These are phyloP conservation scores for Myzus persicae DNA, from an alignment of 1,140 invertebrate species.

Conservation along the genomic window DNA sequence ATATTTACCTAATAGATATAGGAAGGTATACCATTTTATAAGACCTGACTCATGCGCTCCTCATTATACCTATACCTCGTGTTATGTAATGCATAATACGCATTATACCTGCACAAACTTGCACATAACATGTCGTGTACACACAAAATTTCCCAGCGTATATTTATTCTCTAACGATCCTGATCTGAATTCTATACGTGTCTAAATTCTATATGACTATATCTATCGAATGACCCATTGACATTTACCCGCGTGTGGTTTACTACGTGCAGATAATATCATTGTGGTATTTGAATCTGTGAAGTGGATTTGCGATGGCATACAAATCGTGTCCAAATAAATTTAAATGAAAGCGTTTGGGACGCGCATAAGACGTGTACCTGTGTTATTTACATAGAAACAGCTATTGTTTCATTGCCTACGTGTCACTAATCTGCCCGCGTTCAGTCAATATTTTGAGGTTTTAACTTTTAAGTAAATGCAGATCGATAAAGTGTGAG, in stretches of 20 bases:
- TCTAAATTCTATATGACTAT: neutral
- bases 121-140: neutral
- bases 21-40: neutral
- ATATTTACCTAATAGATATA: neutral
- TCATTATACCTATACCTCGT: neutral
- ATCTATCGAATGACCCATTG: neutral
- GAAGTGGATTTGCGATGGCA: neutral
- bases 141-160: neutral
- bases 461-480: no score
- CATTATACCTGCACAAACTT: no score
- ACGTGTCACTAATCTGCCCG: no score
- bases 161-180: neutral
- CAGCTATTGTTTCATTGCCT: neutral
- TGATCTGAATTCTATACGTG: neutral
- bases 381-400: neutral
- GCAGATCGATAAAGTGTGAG: no score
- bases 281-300: neutral
- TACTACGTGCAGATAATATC: neutral
- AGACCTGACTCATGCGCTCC: neutral
- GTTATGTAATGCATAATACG: neutral
- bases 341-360: neutral
- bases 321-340: neutral
- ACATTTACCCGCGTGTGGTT: no score
- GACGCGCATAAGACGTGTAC: neutral
- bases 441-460: no score